A percentile compares a stretch with the other conserved stretches of the same genome.
These are phyloP conservation scores for Ibidorhyncha struthersii DNA, from an alignment of 2,113 vertebrate species.

Conservation along the genomic window DNA sequence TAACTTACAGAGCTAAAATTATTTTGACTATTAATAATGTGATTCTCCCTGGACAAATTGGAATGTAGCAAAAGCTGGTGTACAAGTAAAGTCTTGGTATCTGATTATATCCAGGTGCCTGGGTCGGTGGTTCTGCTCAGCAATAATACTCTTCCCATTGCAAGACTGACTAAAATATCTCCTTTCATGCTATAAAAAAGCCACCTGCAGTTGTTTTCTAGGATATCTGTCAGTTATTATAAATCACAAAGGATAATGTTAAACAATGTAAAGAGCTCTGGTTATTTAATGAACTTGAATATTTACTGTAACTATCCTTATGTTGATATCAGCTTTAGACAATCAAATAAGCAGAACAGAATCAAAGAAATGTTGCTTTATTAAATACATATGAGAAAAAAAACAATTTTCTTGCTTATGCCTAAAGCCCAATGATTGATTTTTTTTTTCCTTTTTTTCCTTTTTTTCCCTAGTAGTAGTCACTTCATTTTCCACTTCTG, in stretches of 20 bases:
- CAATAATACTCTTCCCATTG: conserved; percentile 71
- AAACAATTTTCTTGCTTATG: neutral
- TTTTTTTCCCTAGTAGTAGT: neutral
- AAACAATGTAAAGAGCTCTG: conserved; percentile 14
- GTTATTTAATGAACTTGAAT: neutral
- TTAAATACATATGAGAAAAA: conserved; percentile 9
- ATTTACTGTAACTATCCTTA: conserved; percentile 20
- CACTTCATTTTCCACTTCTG: neutral
- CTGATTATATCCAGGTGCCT: conserved; percentile 9
- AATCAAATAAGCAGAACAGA: conserved; percentile 67
- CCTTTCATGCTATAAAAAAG: conserved; percentile 53
- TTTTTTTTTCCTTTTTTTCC: neutral
- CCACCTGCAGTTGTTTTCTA: conserved; percentile 18
- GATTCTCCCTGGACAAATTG: conserved; percentile 12
- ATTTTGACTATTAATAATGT: neutral
- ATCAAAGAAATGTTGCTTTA: conserved; percentile 44
- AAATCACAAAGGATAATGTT: conserved; percentile 26
- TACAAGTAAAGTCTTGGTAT: neutral
- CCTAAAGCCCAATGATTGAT: neutral
- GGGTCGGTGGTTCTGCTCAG: conserved; percentile 73
- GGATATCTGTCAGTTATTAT: neutral
- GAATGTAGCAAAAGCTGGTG: conserved; percentile 19
- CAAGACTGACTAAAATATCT: conserved; percentile 52
- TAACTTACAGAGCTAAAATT: neutral
- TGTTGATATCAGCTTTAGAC: conserved; percentile 68